Base-by-base conservation (phyloP, 1,140 invertebrate species). In the Cotesia chilonis region DNA sequence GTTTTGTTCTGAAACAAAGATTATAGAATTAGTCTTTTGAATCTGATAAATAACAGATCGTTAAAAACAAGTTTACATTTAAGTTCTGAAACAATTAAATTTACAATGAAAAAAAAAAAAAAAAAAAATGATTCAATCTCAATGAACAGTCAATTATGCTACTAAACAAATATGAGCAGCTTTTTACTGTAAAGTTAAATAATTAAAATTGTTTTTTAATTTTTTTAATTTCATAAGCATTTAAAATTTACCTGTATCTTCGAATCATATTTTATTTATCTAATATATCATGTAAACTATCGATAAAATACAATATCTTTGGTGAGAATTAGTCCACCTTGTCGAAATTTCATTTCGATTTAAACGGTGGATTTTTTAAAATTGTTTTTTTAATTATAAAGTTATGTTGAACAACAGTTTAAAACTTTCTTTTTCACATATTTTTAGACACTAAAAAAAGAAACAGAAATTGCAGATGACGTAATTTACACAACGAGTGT, bases 241-340 rank as follows among this genome's bases (percentile, higher is more conserved):
- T 47, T 54, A 73, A 54, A 57, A 17, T 51, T 77, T 73, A 82
- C 82, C 82, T 83, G 64, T 82, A 81, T 75, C 81, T 77, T 17
- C 80, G 79, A 72, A 83, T 78, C 82, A 83, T 83, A 61, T 74
- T 76, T 55, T 10, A 47, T 61, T 54, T 35, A 35, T 7, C 20
- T n/a, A 14, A 6, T 59, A 20, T 14, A 12, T 20, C 60, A 61
- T 35, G 3, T 12, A 61, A 28, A 28, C 9, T 61, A 61, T 20
- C 60, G 2, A 35, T 61, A 28, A 28, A 28, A 35, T 20, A 61
- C 17, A 28, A 61, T 35, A 20, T 57, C 54, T 57, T 57, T 57
- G 6, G 54, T 3, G 5, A 6, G 17, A 57, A 20, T 20, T 17
- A 14, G 12, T 57, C 5, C 6, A 57, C 0, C 12, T 17, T 20